A percentile compares a stretch with the other conserved stretches of the same genome.
phyloP scores from a whole-genome alignment of 2,113 vertebrate species.

The Mobula hypostoma region DNA sequence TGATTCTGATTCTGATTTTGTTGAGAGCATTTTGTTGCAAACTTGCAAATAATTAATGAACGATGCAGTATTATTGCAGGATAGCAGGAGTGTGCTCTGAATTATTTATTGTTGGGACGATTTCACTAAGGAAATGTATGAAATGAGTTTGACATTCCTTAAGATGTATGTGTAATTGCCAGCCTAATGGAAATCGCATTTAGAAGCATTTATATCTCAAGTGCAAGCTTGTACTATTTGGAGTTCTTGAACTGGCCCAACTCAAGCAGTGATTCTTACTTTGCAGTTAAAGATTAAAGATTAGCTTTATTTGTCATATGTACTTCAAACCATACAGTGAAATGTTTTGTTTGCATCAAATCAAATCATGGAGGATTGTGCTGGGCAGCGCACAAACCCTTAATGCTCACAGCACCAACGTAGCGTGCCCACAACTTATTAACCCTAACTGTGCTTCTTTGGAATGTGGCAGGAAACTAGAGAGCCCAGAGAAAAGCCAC shows the following conservation, averaged over 20 bases:
- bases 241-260: not conserved
- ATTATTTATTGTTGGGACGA: not conserved
- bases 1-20: too few species aligned
- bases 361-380: too few species aligned
- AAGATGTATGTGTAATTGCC: slow-evolving; percentile 25
- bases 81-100: not conserved
- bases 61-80: not conserved
- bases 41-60: slow-evolving; percentile 35
- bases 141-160: slow-evolving; percentile 10
- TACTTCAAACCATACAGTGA: too few species aligned
- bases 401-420: too few species aligned
- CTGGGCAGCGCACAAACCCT: too few species aligned
- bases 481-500: too few species aligned
- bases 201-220: slow-evolving; percentile 27
- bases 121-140: slow-evolving; percentile 14
- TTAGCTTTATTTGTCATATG: too few species aligned
- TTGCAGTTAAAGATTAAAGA: not conserved
- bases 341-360: too few species aligned
- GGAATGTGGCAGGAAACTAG: too few species aligned
- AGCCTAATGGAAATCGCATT: slow-evolving; percentile 17
- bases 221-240: not conserved
- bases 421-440: too few species aligned
- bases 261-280: not conserved
- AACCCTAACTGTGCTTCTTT: too few species aligned
- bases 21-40: not conserved